Evolutionary conservation across 53 echinoderm and acorn worm species (phyloP).

Genomic region (Holothuria scabra): DNA sequence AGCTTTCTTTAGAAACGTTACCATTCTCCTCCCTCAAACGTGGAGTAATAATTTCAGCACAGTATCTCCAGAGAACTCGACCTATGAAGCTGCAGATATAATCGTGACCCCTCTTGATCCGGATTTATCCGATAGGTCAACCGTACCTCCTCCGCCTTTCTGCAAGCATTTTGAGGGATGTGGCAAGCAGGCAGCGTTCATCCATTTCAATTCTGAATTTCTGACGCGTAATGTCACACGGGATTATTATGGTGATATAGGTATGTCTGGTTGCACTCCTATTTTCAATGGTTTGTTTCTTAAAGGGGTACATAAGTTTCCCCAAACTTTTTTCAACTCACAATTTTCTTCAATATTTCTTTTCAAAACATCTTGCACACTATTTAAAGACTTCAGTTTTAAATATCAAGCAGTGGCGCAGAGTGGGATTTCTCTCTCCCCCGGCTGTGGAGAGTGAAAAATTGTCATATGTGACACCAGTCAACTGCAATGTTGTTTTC

Average conservation of each 20-base stretch:
- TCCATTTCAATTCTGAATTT: constrained; percentile 67
- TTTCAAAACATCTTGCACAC: no score
- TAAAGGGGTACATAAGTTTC: no score
- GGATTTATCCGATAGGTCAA: constrained; percentile 38
- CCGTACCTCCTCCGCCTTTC: constrained; percentile 60
- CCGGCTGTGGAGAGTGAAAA: no score
- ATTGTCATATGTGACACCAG: no score
- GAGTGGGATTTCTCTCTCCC: no score
- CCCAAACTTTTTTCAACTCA: no score
- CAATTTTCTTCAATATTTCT: no score
- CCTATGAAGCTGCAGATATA: constrained; percentile 79
- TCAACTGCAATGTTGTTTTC: no score
- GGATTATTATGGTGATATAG: constrained; percentile 57
- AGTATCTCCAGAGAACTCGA: constrained; percentile 56
- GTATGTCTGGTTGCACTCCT: constrained; percentile 38
- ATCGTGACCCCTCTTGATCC: constrained; percentile 72
- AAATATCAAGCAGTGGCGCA: no score
- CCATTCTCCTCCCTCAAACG: constrained; percentile 66
- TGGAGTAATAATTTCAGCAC: constrained; percentile 60
- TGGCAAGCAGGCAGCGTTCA: constrained; percentile 65
- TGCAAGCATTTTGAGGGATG: constrained; percentile 71
- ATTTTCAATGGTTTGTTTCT: no score
- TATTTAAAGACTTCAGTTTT: no score
- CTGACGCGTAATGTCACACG: constrained; percentile 33
- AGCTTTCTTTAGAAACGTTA: constrained; percentile 69